phyloP scores from a whole-genome alignment of 2,888 invertebrate genomes.

The Acleris literana region DNA sequence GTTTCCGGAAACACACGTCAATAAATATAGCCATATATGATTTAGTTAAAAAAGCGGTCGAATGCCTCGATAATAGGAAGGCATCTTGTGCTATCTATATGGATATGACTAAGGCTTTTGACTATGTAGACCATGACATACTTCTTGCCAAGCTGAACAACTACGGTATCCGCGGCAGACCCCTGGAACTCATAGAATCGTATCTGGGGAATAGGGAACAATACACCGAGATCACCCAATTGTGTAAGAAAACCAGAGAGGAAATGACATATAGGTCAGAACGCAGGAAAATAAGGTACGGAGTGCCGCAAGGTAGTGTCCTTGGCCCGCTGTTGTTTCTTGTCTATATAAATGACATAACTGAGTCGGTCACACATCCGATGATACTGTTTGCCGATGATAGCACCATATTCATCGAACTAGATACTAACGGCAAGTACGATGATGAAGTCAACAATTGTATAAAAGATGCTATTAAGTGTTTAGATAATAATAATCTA shows the following conservation, averaged over 20 bases:
- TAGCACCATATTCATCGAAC: background rate
- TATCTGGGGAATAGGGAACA: background rate
- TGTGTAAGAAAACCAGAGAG: background rate
- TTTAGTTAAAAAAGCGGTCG: background rate
- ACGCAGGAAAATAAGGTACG: background rate
- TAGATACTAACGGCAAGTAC: background rate
- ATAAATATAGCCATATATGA: background rate
- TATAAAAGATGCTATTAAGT: too few relatives aligned
- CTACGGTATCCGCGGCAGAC: background rate
- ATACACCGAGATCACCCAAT: background rate
- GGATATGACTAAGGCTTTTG: conserved; percentile 4
- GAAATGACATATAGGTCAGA: background rate
- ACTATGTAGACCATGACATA: background rate
- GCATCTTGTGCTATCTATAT: background rate
- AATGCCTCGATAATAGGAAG: background rate
- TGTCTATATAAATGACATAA: background rate
- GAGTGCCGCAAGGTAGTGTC: conserved; percentile 1
- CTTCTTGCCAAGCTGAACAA: background rate
- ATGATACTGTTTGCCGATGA: background rate
- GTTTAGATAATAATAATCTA: background rate
- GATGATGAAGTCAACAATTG: too few relatives aligned
- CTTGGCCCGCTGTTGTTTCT: background rate
- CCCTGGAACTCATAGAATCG: background rate
- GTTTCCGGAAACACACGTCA: background rate
- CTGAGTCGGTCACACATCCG: background rate